Base-by-base conservation (phyloP, 1,140 invertebrate species). In the Aphelenchoides avenae region DNA sequence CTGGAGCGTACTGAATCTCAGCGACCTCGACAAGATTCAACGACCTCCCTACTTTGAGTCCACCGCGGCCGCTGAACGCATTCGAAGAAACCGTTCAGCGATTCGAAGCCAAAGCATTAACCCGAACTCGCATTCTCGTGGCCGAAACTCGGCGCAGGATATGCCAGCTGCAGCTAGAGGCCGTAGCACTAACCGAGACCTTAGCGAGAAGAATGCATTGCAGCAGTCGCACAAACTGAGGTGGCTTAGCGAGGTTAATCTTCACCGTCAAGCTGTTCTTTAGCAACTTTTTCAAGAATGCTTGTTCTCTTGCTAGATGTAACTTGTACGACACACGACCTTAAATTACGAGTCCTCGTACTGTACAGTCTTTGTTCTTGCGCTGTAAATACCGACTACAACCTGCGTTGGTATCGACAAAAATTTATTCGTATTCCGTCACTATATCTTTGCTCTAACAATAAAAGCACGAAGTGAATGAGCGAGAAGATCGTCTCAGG, bases 61-160 rank as follows among this genome's bases (percentile, higher is more conserved):
- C 42, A 44, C 15, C 39, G 50, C n/a, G 50, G 50, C 15, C 44
- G 50, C 11, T 20, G 50, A 56, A 52, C 20, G 5, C 51, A 56
- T 36, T 15, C 13, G 50, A 52, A 7, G 50, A 52, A 2, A 2
- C 44, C 15, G 50, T 42, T 2, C 50, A 52, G 51, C 48, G 30
- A 56, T 52, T 52, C 50, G 46, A 18, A 52, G 50, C 33, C 50
- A 52, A 52, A 54, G 13, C 11, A 52, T 53, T 56, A 13, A 53
- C 9, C 44, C 51, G 44, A 37, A 49, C 29, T 18, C 46, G 6
- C 46, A 49, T n/a, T n/a, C n/a, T n/a, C n/a, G n/a, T n/a, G n/a
- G n/a, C n/a, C n/a, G n/a, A 44, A 49, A 11, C 15, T 13, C 11
- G 42, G 39, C 13, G 34, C 42, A 34, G 39, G n/a, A 15, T 7